These are phyloP conservation scores for Dicentrarchus labrax DNA, from an alignment of 2,113 vertebrate species.

Conservation along the genomic window DNA sequence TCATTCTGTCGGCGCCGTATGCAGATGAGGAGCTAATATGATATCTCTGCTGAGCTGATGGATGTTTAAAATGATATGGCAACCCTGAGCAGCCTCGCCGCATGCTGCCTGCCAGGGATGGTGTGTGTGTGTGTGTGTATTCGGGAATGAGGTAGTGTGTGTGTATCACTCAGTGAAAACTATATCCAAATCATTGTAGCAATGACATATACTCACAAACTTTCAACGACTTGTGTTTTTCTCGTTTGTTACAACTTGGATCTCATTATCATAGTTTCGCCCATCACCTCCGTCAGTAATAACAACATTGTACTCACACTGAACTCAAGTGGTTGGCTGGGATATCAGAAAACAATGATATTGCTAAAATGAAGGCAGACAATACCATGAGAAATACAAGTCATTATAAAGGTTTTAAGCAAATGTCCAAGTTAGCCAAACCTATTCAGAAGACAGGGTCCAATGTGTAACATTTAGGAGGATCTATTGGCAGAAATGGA, in stretches of 20 bases:
- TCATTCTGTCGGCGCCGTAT: slow-evolving; percentile 81
- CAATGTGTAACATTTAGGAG: too few relatives aligned
- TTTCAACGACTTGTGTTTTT: slow-evolving; percentile 3
- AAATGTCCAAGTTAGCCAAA: not conserved
- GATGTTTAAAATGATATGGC: slow-evolving; percentile 80
- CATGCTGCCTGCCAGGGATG: slow-evolving; percentile 60
- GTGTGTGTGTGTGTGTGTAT: slow-evolving; percentile 37
- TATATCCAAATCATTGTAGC: slow-evolving; percentile 13
- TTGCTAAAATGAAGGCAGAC: not conserved
- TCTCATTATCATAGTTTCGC: not conserved
- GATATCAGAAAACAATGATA: not conserved
- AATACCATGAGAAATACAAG: not conserved
- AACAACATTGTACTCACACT: not conserved
- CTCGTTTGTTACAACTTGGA: not conserved
- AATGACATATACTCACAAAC: slow-evolving; percentile 2
- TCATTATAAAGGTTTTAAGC: not conserved
- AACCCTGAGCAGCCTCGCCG: slow-evolving; percentile 69
- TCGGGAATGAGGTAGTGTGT: not conserved
- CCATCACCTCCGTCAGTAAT: not conserved
- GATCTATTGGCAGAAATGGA: too few relatives aligned
- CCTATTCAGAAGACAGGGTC: not conserved
- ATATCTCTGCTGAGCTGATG: slow-evolving; percentile 82
- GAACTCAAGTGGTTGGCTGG: not conserved
- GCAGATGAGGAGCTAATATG: slow-evolving; percentile 84
- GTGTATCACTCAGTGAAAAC: slow-evolving; percentile 33